A percentile compares a stretch with the other conserved stretches of the same genome.
phyloP scores from a whole-genome alignment of 1,140 invertebrate genomes.

The Idris sp. region DNA sequence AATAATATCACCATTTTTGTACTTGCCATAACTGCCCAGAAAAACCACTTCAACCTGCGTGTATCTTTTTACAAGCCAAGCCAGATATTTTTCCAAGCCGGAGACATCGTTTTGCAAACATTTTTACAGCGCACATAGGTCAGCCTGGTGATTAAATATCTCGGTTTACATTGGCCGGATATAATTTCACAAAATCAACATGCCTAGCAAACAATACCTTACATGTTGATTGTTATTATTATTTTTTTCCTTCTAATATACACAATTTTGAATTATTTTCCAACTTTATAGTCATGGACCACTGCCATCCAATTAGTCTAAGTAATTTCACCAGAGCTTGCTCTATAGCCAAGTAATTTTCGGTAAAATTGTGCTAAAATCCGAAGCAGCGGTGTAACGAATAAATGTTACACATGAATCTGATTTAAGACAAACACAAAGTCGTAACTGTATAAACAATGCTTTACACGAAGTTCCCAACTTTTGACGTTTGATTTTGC shows the following conservation, averaged over 20 bases:
- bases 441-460: slow-evolving; percentile 5
- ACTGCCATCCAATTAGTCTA: slow-evolving; percentile 69
- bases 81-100: slow-evolving; percentile 4
- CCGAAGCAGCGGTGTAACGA: slow-evolving; percentile 18
- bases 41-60: background rate
- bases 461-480: background rate
- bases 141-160: slow-evolving; percentile 28
- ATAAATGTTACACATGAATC: slow-evolving; percentile 38
- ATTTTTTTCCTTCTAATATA: background rate
- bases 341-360: slow-evolving; percentile 60
- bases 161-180: slow-evolving; percentile 54
- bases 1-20: too few species aligned
- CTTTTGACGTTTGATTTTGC: slow-evolving; percentile 16
- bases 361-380: slow-evolving; percentile 51
- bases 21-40: too few species aligned
- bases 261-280: too few species aligned
- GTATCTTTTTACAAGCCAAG: slow-evolving; percentile 1
- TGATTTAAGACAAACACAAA: slow-evolving; percentile 23
- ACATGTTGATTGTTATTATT: background rate
- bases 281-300: slow-evolving; percentile 6
- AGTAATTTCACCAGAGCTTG: slow-evolving; percentile 64
- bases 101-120: slow-evolving; percentile 19
- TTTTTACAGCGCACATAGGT: slow-evolving; percentile 21
- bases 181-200: slow-evolving; percentile 67
- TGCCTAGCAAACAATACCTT: slow-evolving; percentile 14